Conservation (phyloP, 2,797 vertebrate species). For the Crenuchus spilurus region DNA sequence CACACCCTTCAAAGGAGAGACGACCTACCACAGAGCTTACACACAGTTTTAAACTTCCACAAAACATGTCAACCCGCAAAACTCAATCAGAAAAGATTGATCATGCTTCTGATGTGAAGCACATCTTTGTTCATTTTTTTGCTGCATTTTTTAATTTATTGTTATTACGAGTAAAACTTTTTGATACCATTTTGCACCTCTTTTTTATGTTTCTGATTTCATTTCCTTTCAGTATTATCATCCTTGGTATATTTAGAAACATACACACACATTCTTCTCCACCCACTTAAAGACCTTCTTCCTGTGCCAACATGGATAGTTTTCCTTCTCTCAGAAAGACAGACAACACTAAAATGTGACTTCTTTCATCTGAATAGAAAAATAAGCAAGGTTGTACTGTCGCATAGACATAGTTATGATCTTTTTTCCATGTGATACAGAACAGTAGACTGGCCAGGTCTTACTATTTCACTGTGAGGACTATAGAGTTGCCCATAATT, state of each 20-base stretch:
- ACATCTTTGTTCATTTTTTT: no score
- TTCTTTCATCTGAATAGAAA: background rate
- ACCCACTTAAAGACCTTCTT: slow-evolving; percentile 50
- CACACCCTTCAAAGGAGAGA: no score
- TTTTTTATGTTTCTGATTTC: slow-evolving; percentile 25
- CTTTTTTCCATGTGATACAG: background rate
- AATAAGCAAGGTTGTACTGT: background rate
- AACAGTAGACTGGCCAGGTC: background rate
- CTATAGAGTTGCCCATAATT: background rate
- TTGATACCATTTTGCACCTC: no score
- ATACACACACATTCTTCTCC: slow-evolving; percentile 32
- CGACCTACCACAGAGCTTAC: no score
- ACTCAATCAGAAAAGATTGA: no score
- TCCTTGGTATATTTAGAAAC: background rate
- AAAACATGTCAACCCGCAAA: no score
- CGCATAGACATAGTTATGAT: background rate
- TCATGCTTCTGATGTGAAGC: no score
- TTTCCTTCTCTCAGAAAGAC: slow-evolving; percentile 4
- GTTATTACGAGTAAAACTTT: no score
- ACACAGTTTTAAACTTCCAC: no score
- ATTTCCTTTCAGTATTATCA: slow-evolving; percentile 23
- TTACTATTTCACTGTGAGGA: background rate
- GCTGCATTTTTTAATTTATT: no score
- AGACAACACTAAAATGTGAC: background rate
- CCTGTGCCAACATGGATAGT: slow-evolving; percentile 37